A percentile compares a stretch with the other conserved stretches of the same genome.
phyloP scores from a whole-genome alignment of 2,113 vertebrate genomes.

The Centropus bengalensis region DNA sequence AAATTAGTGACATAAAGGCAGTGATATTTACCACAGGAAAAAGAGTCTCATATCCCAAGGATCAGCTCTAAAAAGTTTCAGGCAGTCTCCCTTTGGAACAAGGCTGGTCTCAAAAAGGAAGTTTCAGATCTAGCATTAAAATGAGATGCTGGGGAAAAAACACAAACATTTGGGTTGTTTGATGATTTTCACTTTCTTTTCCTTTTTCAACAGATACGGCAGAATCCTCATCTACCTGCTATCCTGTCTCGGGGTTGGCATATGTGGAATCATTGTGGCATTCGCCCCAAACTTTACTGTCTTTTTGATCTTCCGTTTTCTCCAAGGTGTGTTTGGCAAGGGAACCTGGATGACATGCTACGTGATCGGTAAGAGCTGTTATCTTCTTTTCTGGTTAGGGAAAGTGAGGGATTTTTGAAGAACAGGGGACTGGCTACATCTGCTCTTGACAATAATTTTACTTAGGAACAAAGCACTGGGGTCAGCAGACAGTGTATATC shows the following conservation, averaged over 20 bases:
- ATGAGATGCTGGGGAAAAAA: background rate
- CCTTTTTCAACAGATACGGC: constrained; percentile 83
- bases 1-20: background rate
- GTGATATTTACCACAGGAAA: background rate
- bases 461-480: background rate
- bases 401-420: background rate
- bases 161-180: background rate
- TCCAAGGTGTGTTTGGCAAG: constrained; percentile 91
- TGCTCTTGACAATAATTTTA: background rate
- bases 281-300: constrained; percentile 86
- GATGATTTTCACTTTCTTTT: background rate
- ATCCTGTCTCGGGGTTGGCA: constrained; percentile 84
- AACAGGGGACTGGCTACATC: background rate
- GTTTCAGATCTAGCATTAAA: background rate
- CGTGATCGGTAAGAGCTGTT: constrained; percentile 85
- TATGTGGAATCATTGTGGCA: constrained; percentile 88
- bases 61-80: background rate
- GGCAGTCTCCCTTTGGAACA: background rate
- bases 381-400: background rate
- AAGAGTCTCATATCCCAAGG: background rate
- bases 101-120: background rate
- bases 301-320: constrained; percentile 87
- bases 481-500: background rate
- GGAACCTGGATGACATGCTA: constrained; percentile 93
- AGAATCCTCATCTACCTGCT: constrained; percentile 87